Base-by-base conservation (phyloP, 1,140 invertebrate species). In the Lethrus apterus region DNA sequence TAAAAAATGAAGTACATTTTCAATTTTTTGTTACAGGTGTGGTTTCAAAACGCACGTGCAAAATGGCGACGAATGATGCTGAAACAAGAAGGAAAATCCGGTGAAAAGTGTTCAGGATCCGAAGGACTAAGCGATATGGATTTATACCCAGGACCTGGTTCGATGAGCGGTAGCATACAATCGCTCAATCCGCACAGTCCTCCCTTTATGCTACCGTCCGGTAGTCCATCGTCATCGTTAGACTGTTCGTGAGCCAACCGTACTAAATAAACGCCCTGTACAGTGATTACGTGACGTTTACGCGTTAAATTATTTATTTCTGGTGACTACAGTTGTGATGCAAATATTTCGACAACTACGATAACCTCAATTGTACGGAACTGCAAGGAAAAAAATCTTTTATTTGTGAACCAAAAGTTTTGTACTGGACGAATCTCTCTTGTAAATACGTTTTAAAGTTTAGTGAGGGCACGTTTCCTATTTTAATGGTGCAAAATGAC, bases 31-130 rank as follows among this genome's bases (percentile, higher is more conserved):
- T 70, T 73, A 43, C 78, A 98, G 94, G 94, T 98, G 36, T 98
- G 94, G 94, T 98, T 98, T 75, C 94, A 98, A 76, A 98, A 98
- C 69, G 91, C 92, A 15, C 75, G 94, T 38, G 94, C 94, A 56
- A 98, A 98, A 76, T 96, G 92, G 86, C 80, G 94, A 58, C 80
- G 93, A 52, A 91, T 93, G 80, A 82, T 91, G 69, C 77, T 89
- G 59, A 91, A 67, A 35, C 65, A 67, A 44, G 65, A 67, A 50
- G 65, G 65, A 10, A 67, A 67, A 49, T 57, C 58, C 1, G 56
- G 56, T 8, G 64, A 67, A 33, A 65, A 63, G 44, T 64, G 61
- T 50, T 58, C 62, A 13, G 58, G 59, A 7, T 52, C 59, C 8
- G 65, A 64, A 34, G 62, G 58, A 36, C 53, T 66, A 51, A 64